phyloP scores from a whole-genome alignment of 1,140 invertebrate genomes.

The Nephila pilipes region DNA sequence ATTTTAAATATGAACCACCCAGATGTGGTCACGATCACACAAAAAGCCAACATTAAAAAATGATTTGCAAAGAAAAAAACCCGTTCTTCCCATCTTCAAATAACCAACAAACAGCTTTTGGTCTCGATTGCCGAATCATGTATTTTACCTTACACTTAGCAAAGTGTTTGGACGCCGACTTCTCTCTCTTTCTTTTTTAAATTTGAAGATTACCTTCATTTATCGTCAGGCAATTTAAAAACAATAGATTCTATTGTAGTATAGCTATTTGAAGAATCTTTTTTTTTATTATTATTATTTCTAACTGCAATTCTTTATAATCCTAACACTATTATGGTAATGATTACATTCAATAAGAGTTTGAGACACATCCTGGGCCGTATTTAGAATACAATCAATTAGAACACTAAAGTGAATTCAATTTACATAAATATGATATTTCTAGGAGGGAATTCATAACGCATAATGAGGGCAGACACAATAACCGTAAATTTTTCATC shows the following conservation, averaged over 20 bases:
- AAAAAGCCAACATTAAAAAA: slow-evolving; percentile 54
- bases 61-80: slow-evolving; percentile 42
- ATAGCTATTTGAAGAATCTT: not conserved
- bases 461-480: too few species aligned
- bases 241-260: slow-evolving; percentile 5
- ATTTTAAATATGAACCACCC: slow-evolving; percentile 48
- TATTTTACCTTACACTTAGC: not conserved
- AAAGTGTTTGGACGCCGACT: slow-evolving; percentile 13
- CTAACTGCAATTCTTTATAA: not conserved
- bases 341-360: too few species aligned
- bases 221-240: not conserved
- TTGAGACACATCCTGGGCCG: too few species aligned
- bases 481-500: too few species aligned
- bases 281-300: not conserved
- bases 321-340: not conserved
- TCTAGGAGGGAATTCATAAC: too few species aligned
- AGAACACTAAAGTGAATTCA: too few species aligned
- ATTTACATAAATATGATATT: too few species aligned
- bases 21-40: not conserved
- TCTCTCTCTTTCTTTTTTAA: not conserved
- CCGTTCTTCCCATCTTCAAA: not conserved
- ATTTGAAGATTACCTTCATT: not conserved
- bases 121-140: not conserved
- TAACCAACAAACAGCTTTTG: not conserved
- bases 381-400: too few species aligned